phyloP scores from a whole-genome alignment of 2,888 invertebrate species.

The Erebia ligea region DNA sequence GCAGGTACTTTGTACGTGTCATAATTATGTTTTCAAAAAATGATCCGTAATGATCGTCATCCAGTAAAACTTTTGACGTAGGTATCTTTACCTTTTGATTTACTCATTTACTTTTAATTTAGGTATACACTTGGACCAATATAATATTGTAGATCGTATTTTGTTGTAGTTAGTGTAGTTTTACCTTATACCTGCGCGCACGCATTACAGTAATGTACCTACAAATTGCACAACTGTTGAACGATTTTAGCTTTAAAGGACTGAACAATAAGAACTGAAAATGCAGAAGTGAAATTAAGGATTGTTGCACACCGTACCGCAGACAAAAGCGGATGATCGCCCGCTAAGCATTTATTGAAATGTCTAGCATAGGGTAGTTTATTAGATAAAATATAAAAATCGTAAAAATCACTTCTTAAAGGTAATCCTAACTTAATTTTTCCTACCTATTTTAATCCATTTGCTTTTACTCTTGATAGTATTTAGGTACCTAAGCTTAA shows the following conservation, averaged over 20 bases:
- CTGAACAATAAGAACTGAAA: slow-evolving; percentile 17
- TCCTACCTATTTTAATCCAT: too few relatives aligned
- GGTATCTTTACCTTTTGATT: too few relatives aligned
- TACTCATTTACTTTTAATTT: too few relatives aligned
- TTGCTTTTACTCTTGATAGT: too few relatives aligned
- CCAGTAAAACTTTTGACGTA: too few relatives aligned
- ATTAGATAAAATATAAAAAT: slow-evolving; percentile 34
- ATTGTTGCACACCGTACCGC: slow-evolving; percentile 31
- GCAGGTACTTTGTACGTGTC: too few relatives aligned
- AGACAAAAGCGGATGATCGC: slow-evolving; percentile 61
- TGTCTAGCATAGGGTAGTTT: slow-evolving; percentile 42
- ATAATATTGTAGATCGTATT: too few relatives aligned
- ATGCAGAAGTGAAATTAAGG: slow-evolving; percentile 7
- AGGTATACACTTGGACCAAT: too few relatives aligned
- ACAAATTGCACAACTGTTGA: neutral
- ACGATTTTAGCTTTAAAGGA: slow-evolving; percentile 21
- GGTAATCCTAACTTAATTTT: neutral
- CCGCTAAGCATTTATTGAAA: slow-evolving; percentile 50
- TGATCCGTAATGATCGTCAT: too few relatives aligned
- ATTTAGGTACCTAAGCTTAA: too few relatives aligned
- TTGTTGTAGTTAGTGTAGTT: neutral
- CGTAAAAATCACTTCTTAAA: neutral
- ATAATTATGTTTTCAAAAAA: too few relatives aligned
- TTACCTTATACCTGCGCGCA: slow-evolving; percentile 21
- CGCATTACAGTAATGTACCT: slow-evolving; percentile 54